Evolutionary conservation across 2,797 vertebrate species (phyloP), one percentile per base, ranked within the genome.

Genomic region (Carduelis carduelis): DNA sequence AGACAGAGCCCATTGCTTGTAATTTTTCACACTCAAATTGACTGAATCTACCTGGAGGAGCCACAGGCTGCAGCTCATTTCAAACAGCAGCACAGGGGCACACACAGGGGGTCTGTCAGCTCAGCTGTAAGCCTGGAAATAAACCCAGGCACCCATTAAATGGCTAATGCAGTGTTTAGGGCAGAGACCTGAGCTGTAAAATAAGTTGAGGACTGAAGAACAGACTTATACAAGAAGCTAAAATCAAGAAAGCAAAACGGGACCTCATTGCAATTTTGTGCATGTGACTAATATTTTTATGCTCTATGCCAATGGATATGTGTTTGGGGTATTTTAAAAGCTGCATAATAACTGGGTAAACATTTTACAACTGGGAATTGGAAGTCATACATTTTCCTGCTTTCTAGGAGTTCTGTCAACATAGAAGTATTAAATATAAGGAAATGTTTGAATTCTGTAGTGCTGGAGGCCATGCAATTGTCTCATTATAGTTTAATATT

Each of bases 1-100:
- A 96, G 95, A 95, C 91, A 94, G 93, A 96, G 60, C 37, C 95
- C n/a, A 5, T 66, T 77, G 85, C 93, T 94, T 92, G 95, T 70
- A 83, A 93, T 85, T 71, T 37, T 87, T 83, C 89, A 56, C 74
- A 52, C 84, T 84, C 95, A 94, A 91, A 92, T 86, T 93, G 91
- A 92, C 50, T 90, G 75, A 87, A 72, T 59, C 46, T 93, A 88
- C 69, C 91, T 97, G 94, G 63, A 87, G 65, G 87, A 97, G 56
- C 16, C 47, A 46, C 28, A 59, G 71, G 34, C 83, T 94, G 74
- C 61, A 63, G 69, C 68, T 90, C 35, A 35, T 74, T 93, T 96
- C 95, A 93, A 83, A 92, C 66, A 88, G 80, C 61, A 52, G 89
- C 74, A 71, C 68, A 77, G 74, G 85, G 87, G 32, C 65, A 90